Percentiles rank a stretch among this genome's conserved stretches.
phyloP scores from a whole-genome alignment of 2,113 vertebrate species.

The Bubo blakistoni region DNA sequence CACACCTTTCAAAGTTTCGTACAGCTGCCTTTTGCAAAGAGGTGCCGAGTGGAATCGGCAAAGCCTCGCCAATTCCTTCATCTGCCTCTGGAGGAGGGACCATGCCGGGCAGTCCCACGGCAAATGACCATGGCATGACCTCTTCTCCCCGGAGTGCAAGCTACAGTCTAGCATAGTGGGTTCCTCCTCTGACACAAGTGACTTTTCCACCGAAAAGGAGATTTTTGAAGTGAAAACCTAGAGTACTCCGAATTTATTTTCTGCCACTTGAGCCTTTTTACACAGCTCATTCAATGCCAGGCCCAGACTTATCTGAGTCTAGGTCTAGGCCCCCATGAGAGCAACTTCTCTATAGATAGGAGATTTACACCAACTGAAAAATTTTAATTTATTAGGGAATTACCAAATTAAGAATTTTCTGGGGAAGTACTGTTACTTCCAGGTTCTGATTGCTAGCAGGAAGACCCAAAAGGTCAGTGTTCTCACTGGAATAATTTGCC shows the following conservation, averaged over 20 bases:
- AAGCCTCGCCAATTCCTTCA: not conserved
- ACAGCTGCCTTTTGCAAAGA: slow-evolving; percentile 1
- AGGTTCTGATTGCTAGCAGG: not conserved
- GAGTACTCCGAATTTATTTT: not conserved
- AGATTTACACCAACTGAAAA: not conserved
- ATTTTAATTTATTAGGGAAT: not conserved
- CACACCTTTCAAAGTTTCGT: not conserved
- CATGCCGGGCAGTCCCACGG: not conserved
- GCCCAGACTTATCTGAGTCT: not conserved
- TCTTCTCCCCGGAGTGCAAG: not conserved
- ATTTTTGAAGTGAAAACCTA: not conserved
- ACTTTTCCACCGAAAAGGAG: not conserved
- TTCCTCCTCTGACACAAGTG: not conserved
- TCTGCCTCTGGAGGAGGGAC: not conserved
- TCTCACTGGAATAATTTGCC: not conserved
- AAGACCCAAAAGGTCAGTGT: not conserved
- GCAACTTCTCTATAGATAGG: not conserved
- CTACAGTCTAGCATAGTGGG: not conserved
- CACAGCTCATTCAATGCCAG: not conserved
- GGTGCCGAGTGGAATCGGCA: not conserved
- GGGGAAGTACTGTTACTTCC: not conserved
- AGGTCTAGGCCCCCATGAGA: not conserved
- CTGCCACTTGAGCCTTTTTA: not conserved
- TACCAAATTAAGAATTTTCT: not conserved
- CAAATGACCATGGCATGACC: not conserved